Base-by-base conservation (phyloP, 2,888 invertebrate species). In the Dendrolimus houi region DNA sequence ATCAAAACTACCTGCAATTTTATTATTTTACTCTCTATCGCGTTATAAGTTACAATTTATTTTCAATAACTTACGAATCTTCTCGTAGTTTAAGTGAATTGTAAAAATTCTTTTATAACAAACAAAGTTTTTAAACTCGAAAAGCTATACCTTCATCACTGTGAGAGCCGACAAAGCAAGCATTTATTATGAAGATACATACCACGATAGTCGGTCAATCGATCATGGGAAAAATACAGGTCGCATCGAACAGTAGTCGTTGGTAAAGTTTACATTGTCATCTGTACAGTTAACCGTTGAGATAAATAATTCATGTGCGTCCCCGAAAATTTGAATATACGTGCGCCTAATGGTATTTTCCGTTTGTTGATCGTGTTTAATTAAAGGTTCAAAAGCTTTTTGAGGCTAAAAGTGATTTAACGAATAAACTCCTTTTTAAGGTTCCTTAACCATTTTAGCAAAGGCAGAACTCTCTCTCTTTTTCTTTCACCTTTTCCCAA, bases 231-330 rank as follows among this genome's bases (percentile, higher is more conserved):
- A 56, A 41, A 42, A 41, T 41, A 56, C 14, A 54, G 47, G 47
- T 47, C 47, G 47, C 47, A 12, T 6, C 53, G 13, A 42, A 58
- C 54, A 56, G 54, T 52, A 58, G 52, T 54, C 14, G 47, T 17
- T 7, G 13, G 58, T 56, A 29, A 29, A 29, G 29, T 47, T 47
- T 47, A 47, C 47, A 54, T 58, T 56, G 56, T 56, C 54, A 58
- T 58, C 52, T 56, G 55, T 56, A 58, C 56, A 54, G 58, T 58
- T 58, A 56, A 54, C 54, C 54, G 55, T n/a, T 8, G n/a, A 40
- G 41, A 58, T 58, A 56, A 52, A 58, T 56, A 54, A 58, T 56
- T 56, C 58, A 58, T 58, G 52, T 52, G 52, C 52, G 57, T 52
- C 52, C 58, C 55, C 55, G 12, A 54, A 58, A 52, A 47, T 47